A percentile compares a stretch with the other conserved stretches of the same genome.
Evolutionary conservation across 2,113 vertebrate species (phyloP).

Genomic region (Ornithorhynchus anatinus): DNA sequence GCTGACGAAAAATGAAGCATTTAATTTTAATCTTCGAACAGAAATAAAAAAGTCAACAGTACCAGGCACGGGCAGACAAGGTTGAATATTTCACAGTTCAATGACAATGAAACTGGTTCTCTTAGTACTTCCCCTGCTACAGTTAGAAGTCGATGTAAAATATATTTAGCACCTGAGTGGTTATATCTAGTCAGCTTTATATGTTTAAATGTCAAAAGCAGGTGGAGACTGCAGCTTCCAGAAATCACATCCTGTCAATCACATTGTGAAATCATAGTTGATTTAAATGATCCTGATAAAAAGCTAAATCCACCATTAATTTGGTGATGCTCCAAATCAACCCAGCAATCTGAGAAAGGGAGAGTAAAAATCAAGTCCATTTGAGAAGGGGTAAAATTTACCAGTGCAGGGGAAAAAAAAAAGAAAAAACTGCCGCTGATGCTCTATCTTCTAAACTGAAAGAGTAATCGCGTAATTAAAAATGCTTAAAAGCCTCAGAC

Average conservation of each 20-base stretch:
- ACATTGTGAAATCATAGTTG: conserved; percentile 80
- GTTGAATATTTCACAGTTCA: conserved; percentile 84
- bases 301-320: conserved; percentile 87
- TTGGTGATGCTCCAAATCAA: conserved; percentile 83
- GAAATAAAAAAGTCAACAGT: conserved; percentile 93
- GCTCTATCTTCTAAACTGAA: conserved; percentile 35
- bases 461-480: conserved; percentile 35
- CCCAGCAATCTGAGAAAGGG: conserved; percentile 62
- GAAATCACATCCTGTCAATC: conserved; percentile 82
- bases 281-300: conserved; percentile 88
- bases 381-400: conserved; percentile 6
- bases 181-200: conserved; percentile 87
- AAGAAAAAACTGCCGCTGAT: conserved; percentile 22
- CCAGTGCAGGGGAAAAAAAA: conserved; percentile 30
- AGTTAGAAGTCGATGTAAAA: conserved; percentile 80
- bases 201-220: conserved; percentile 88
- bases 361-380: conserved; percentile 31
- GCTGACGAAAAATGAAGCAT: conserved; percentile 89
- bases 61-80: conserved; percentile 87
- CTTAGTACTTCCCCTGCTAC: conserved; percentile 80
- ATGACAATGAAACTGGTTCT: conserved; percentile 80
- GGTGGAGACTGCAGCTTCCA: conserved; percentile 80
- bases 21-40: conserved; percentile 88
- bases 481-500: conserved; percentile 20
- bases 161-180: conserved; percentile 81